A percentile compares a stretch with the other conserved stretches of the same genome.
Conservation (phyloP, 2,113 vertebrate genomes). For the Melozone crissalis region DNA sequence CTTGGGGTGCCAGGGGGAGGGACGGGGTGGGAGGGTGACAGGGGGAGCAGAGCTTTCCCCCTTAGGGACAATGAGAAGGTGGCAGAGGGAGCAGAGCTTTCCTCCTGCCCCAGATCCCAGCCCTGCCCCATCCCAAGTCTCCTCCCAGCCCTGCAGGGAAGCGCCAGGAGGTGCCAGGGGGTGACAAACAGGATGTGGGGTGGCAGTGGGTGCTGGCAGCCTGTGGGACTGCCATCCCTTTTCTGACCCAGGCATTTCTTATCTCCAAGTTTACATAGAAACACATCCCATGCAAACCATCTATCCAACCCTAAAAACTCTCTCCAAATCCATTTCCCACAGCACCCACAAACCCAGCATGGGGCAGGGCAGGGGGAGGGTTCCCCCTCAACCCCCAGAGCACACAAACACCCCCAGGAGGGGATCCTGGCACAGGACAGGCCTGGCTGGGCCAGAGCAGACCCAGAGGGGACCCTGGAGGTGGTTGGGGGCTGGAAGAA, state of each 20-base stretch:
- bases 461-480: not conserved
- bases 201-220: accelerated
- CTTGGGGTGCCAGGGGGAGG: too few species aligned
- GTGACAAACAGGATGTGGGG: not conserved
- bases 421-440: not conserved
- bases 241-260: not conserved
- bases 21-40: too few species aligned
- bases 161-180: not conserved
- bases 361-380: not conserved
- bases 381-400: accelerated
- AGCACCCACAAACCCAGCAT: not conserved
- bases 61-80: too few species aligned
- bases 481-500: not conserved
- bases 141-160: accelerated
- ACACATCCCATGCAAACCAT: not conserved
- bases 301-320: not conserved
- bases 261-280: not conserved
- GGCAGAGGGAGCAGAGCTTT: not conserved
- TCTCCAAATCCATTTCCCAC: not conserved
- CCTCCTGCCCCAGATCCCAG: accelerated
- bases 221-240: too few species aligned
- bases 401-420: accelerated
- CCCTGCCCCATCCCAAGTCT: not conserved
- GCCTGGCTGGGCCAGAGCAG: not conserved
- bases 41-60: too few species aligned